Percentiles rank a stretch among this genome's conserved stretches.
Conservation (phyloP, 2,888 invertebrate species). For the Nezara viridula region DNA sequence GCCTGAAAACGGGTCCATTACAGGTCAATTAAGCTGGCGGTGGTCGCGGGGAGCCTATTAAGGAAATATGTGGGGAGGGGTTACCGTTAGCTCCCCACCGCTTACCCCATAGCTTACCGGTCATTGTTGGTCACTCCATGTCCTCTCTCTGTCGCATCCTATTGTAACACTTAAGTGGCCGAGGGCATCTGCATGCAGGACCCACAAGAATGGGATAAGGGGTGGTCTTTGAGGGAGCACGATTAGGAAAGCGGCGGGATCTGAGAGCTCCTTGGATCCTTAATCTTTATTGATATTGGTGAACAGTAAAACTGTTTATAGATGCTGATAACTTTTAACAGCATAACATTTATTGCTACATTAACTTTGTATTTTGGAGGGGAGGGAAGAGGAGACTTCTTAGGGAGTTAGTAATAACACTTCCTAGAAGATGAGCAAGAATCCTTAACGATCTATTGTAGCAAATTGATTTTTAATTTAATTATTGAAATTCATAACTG, state of each 20-base stretch:
- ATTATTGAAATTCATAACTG: too few species aligned
- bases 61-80: conserved; percentile 57
- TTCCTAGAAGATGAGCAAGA: not conserved
- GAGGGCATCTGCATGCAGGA: not conserved
- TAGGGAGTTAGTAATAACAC: not conserved
- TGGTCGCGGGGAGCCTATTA: conserved; percentile 49
- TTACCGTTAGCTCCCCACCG: conserved; percentile 56
- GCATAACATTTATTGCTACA: not conserved
- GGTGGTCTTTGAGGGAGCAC: not conserved
- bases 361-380: not conserved
- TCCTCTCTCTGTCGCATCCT: not conserved
- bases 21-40: conserved; percentile 58
- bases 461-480: too few species aligned
- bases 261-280: not conserved
- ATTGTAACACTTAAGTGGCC: not conserved
- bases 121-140: conserved; percentile 56
- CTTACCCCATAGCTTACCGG: conserved; percentile 56
- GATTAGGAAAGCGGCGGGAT: not conserved
- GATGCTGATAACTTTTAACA: not conserved
- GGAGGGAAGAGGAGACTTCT: too few species aligned
- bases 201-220: not conserved
- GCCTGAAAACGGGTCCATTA: conserved; percentile 51
- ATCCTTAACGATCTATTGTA: too few species aligned
- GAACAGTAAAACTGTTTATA: not conserved
- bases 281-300: not conserved